Base-by-base conservation (phyloP, 2,797 vertebrate genomes). In the Melanotaenia nigrans region DNA sequence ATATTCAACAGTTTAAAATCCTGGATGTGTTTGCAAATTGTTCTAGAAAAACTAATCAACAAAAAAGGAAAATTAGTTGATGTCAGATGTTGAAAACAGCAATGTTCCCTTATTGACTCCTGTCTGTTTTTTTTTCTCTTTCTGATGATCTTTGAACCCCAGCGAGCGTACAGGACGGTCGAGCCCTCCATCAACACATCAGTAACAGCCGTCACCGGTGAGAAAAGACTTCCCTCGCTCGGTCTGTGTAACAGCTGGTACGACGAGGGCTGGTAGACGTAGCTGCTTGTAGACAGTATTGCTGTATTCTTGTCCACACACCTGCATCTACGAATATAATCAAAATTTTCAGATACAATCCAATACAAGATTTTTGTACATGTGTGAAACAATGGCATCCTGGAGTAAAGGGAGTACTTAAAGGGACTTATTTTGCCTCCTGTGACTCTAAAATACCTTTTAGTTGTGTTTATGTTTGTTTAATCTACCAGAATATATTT, bases 201-300 rank as follows among this genome's bases (percentile, higher is more conserved):
- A 5, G 35, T 94, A 74, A 84, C 94, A 0, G 83, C 88, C 42
- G 92, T 94, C 72, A 94, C 90, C 92, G 96, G 97, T 99, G 92
- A 92, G 87, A 22, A 30, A 42, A 42, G 6, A 18, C 40, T 18
- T 42, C 16, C 5, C 16, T 0, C 5, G 8, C 20, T 10, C 14
- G 4, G 18, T 4, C 25, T 8, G 4, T 64, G 12, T 22, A 9
- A 24, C 3, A 24, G 22, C n/a, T 36, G 8, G 0, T 53, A 2
- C 24, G 47, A 36, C 0, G 7, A 42, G 14, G 16, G 16, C 14
- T 18, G 40, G 14, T 42, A 16, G 38, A 40, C 13, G 38, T 16
- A 14, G 38, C 13, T 40, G 38, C 38, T 35, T 35, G 33, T 35
- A 10, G 33, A 8, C 42, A 45, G 4, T 18, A 9, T 20, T 20